These are phyloP conservation scores for Arnoldichthys spilopterus DNA, from an alignment of 2,797 vertebrate species.

Conservation along the genomic window DNA sequence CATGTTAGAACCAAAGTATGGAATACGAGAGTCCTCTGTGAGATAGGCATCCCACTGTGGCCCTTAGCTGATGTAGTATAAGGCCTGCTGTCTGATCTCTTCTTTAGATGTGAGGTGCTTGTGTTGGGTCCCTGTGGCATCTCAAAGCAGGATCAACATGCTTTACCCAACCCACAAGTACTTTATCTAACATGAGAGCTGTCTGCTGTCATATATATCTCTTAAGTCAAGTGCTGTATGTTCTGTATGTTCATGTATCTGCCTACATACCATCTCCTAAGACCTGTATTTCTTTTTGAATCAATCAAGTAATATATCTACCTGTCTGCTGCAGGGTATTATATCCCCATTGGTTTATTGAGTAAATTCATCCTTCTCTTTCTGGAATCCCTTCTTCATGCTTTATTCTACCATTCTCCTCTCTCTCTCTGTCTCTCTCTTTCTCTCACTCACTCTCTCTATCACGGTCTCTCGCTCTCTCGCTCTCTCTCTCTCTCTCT, in stretches of 20 bases:
- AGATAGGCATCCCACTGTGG: slow-evolving; percentile 14
- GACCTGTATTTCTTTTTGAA: background rate
- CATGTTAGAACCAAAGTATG: slow-evolving; percentile 38
- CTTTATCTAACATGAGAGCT: slow-evolving; percentile 16
- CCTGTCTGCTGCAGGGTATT: background rate
- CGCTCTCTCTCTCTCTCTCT: slow-evolving; percentile 1
- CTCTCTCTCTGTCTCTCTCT: background rate
- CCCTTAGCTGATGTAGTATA: slow-evolving; percentile 31
- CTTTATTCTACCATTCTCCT: background rate
- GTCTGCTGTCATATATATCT: background rate
- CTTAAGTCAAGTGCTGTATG: background rate
- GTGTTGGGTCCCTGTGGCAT: slow-evolving; percentile 20
- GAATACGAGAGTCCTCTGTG: slow-evolving; percentile 19
- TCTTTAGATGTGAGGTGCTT: slow-evolving; percentile 43
- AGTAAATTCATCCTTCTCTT: background rate
- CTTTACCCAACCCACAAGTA: slow-evolving; percentile 22
- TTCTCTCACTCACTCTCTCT: background rate
- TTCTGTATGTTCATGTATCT: background rate
- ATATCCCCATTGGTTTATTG: background rate
- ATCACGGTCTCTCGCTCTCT: slow-evolving; percentile 17
- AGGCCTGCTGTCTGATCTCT: slow-evolving; percentile 27
- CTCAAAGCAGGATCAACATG: slow-evolving; percentile 30
- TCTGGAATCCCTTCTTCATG: background rate
- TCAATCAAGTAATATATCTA: background rate
- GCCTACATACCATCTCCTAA: background rate